Conservation (phyloP, 1,140 invertebrate genomes). For the Achatina immaculata region DNA sequence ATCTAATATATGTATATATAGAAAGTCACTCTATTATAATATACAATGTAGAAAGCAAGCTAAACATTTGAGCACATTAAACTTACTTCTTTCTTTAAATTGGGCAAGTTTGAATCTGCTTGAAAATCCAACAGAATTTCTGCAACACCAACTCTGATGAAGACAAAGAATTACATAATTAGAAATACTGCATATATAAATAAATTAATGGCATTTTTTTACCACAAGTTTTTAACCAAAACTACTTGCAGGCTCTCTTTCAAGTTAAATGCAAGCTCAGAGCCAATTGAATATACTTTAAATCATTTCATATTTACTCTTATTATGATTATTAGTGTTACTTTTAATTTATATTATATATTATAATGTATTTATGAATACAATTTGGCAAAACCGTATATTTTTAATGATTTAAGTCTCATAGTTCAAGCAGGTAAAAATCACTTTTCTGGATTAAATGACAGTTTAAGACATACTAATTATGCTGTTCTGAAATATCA, state of each 20-base stretch:
- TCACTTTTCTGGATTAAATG: no score
- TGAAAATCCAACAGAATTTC: slow-evolving; percentile 48
- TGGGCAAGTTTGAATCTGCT: slow-evolving; percentile 43
- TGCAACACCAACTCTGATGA: slow-evolving; percentile 41
- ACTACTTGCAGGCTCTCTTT: background rate
- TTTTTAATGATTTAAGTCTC: no score
- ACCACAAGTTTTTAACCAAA: background rate
- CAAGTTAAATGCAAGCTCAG: background rate
- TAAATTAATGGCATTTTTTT: background rate
- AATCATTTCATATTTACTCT: background rate
- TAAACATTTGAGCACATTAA: no score
- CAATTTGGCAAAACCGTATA: no score
- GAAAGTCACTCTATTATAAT: no score
- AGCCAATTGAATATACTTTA: background rate
- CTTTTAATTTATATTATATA: no score
- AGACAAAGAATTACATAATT: background rate
- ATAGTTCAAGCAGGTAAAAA: no score
- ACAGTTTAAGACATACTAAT: no score
- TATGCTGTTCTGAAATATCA: no score
- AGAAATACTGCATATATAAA: background rate
- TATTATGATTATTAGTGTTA: background rate
- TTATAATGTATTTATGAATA: no score
- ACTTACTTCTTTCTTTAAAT: slow-evolving; percentile 52
- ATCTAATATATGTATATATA: no score
- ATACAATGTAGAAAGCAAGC: no score